Conservation (phyloP, 2,797 vertebrate genomes). For the Notoglanidium macrostoma region DNA sequence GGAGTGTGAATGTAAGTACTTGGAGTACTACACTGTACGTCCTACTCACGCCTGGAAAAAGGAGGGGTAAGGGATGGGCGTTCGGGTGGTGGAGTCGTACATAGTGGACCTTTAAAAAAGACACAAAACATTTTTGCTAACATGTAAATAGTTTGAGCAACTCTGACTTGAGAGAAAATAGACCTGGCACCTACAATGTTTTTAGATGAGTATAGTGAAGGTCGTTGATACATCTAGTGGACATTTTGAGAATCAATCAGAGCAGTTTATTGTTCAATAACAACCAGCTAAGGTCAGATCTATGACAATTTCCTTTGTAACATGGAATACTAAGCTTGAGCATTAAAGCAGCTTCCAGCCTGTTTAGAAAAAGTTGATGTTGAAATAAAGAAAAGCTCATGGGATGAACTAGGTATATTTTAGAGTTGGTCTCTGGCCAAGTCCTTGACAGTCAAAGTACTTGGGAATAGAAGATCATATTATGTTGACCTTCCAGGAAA, state of each 20-base stretch:
- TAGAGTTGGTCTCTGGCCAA: conserved; percentile 12
- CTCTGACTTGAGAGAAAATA: background rate
- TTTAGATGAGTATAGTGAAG: background rate
- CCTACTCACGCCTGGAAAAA: too few species aligned
- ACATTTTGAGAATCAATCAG: background rate
- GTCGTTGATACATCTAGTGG: background rate
- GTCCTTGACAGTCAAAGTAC: conserved; percentile 30
- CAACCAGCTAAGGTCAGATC: background rate
- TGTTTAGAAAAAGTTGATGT: background rate
- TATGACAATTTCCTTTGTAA: conserved; percentile 8
- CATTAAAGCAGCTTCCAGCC: background rate
- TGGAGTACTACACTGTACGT: too few species aligned
- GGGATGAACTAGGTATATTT: background rate
- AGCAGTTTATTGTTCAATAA: background rate
- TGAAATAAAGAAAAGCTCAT: background rate
- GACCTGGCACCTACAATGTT: background rate
- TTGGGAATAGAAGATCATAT: conserved; percentile 15
- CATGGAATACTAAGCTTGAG: background rate
- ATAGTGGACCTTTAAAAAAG: too few species aligned
- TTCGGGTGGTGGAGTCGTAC: too few species aligned
- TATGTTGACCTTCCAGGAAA: conserved; percentile 35
- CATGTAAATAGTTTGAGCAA: background rate
- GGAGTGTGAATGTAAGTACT: too few species aligned
- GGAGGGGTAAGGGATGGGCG: too few species aligned
- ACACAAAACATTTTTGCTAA: background rate